Evolutionary conservation across 2,888 invertebrate species (phyloP).

Genomic region (Volucella bombylans): DNA sequence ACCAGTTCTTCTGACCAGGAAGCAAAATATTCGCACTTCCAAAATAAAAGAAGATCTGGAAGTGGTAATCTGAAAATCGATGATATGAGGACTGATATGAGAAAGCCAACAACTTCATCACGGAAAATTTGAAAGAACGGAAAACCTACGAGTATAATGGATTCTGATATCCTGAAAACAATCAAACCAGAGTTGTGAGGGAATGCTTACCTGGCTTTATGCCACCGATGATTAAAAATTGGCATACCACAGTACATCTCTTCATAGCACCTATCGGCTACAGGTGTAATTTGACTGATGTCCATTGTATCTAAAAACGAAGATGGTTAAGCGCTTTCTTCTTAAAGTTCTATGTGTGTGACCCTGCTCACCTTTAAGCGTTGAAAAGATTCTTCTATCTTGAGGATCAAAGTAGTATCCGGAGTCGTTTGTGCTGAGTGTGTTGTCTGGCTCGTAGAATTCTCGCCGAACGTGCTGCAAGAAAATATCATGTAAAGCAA

Average conservation of each 20-base stretch:
- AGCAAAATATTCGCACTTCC: no score
- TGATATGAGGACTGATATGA: no score
- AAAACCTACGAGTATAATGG: no score
- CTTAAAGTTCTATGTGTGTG: neutral
- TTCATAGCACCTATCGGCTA: conserved; percentile 76
- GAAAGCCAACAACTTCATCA: no score
- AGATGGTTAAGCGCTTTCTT: no score
- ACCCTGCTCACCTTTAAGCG: conserved; percentile 74
- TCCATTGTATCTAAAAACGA: conserved; percentile 72
- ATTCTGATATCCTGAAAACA: no score
- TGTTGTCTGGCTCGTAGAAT: conserved; percentile 80
- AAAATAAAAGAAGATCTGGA: no score
- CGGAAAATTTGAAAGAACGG: no score
- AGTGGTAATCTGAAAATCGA: no score
- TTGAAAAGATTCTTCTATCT: conserved; percentile 80
- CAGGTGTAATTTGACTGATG: conserved; percentile 71
- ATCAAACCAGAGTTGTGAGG: no score
- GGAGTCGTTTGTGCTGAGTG: conserved; percentile 81
- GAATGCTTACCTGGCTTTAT: conserved; percentile 76
- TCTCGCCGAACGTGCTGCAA: conserved; percentile 83
- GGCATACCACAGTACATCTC: conserved; percentile 80
- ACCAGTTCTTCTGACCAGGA: no score
- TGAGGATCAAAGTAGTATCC: conserved; percentile 83
- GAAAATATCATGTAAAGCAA: neutral
- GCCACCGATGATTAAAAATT: conserved; percentile 79